A percentile compares a stretch with the other conserved stretches of the same genome.
phyloP scores from a whole-genome alignment of 1,140 invertebrate genomes.

The Phymastichus coffea region DNA sequence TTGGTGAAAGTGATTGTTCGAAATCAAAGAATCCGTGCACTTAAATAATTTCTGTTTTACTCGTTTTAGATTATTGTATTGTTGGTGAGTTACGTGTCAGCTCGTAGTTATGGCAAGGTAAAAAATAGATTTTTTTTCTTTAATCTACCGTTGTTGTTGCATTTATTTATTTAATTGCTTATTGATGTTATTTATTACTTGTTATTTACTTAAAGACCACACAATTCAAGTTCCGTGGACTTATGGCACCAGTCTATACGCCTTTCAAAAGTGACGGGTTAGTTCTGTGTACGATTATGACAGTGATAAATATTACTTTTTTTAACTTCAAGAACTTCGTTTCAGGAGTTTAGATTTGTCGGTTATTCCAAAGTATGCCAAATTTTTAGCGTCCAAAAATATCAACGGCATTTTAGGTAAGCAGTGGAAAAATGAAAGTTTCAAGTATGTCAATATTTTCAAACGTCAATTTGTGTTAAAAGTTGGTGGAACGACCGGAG shows the following conservation, averaged over 20 bases:
- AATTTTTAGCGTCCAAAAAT: conserved; percentile 60
- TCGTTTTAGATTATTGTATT: not conserved
- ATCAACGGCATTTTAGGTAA: conserved; percentile 58
- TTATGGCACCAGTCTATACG: conserved; percentile 69
- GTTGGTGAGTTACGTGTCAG: not conserved
- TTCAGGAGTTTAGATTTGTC: conserved; percentile 56
- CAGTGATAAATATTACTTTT: conserved; percentile 5
- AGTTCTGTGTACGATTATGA: conserved; percentile 35
- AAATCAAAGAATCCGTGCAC: not conserved
- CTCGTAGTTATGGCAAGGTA: not conserved
- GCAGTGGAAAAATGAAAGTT: not conserved
- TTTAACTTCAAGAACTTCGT: conserved; percentile 25
- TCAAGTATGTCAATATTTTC: not conserved
- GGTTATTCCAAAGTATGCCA: conserved; percentile 64
- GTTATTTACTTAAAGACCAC: not conserved
- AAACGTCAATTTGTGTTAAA: conserved; percentile 1
- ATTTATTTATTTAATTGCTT: not conserved
- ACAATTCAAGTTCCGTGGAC: conserved; percentile 49
- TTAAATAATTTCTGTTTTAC: not conserved
- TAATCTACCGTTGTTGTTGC: not conserved
- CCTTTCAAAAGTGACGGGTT: conserved; percentile 63
- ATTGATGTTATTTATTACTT: not conserved
- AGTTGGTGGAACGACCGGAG: conserved; percentile 80
- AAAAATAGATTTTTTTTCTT: not conserved
- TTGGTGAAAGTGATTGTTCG: not conserved